Conservation (phyloP, 2,113 vertebrate species). For the Salvelinus sp. region DNA sequence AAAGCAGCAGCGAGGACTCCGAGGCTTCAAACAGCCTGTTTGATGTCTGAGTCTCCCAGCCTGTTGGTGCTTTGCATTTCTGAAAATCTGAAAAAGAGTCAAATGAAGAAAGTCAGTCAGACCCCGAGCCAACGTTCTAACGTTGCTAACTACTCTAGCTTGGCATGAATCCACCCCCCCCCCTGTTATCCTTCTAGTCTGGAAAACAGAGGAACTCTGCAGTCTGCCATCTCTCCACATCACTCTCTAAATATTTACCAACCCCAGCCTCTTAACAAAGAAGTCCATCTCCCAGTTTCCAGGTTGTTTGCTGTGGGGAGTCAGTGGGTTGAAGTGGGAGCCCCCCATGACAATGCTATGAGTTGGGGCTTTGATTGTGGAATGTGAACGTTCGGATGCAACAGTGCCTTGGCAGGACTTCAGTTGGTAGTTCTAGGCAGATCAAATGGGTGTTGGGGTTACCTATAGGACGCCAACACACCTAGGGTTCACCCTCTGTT, state of each 20-base stretch:
- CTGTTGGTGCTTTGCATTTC: neutral
- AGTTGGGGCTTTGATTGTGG: conserved; percentile 57
- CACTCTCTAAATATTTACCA: conserved; percentile 60
- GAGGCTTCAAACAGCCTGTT: neutral
- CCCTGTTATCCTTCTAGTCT: neutral
- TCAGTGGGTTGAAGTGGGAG: conserved; percentile 62
- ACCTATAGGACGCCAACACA: neutral
- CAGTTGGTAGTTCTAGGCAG: neutral
- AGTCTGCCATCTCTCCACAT: conserved; percentile 29
- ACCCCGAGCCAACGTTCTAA: too few relatives aligned
- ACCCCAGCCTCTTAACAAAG: conserved; percentile 54
- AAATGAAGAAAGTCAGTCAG: conserved; percentile 10
- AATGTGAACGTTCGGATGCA: conserved; percentile 53
- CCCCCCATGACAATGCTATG: conserved; percentile 34
- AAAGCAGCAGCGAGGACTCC: neutral
- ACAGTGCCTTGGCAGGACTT: conserved; percentile 1
- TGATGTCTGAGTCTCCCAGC: neutral
- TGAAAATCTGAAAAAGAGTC: neutral
- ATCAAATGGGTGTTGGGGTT: neutral
- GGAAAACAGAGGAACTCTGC: neutral
- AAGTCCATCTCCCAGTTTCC: conserved; percentile 55
- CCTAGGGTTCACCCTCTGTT: neutral
- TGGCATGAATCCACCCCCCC: too few relatives aligned
- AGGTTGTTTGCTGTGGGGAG: conserved; percentile 51
- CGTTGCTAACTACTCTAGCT: too few relatives aligned